Conservation (phyloP, 2,113 vertebrate genomes). For the Prionailurus bengalensis region DNA sequence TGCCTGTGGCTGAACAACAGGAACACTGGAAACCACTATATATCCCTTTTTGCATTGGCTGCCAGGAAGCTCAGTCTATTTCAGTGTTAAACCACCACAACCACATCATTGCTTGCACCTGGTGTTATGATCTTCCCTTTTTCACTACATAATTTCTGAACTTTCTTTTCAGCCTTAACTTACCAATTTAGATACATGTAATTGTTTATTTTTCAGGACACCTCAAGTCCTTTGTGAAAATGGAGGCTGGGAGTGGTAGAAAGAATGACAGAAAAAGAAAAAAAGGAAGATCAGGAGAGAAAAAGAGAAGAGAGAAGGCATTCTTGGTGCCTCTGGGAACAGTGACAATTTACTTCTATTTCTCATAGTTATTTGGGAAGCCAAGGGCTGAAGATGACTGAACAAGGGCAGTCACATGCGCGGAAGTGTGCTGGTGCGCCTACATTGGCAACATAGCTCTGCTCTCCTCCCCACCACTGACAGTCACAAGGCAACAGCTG, state of each 20-base stretch:
- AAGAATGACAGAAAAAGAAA: conserved; percentile 17
- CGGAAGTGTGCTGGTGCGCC: background rate
- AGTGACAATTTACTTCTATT: background rate
- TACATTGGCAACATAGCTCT: background rate
- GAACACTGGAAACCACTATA: conserved; percentile 28
- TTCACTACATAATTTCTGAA: background rate
- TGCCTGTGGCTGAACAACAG: background rate
- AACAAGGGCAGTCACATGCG: background rate
- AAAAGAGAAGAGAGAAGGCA: background rate
- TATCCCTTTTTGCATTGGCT: background rate
- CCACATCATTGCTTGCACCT: background rate
- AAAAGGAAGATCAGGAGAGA: background rate
- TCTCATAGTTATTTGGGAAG: background rate
- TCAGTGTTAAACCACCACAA: background rate
- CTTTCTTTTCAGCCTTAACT: background rate
- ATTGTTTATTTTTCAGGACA: background rate
- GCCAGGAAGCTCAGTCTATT: conserved; percentile 62
- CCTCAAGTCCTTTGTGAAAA: conserved; percentile 16
- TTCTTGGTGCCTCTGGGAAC: background rate
- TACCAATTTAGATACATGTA: background rate
- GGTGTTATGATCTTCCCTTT: background rate
- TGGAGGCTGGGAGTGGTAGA: background rate
- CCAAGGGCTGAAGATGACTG: background rate
- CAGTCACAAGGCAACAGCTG: background rate
- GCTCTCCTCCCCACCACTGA: background rate